phyloP scores from a whole-genome alignment of 1,140 invertebrate species.

The Drosophila serrata region DNA sequence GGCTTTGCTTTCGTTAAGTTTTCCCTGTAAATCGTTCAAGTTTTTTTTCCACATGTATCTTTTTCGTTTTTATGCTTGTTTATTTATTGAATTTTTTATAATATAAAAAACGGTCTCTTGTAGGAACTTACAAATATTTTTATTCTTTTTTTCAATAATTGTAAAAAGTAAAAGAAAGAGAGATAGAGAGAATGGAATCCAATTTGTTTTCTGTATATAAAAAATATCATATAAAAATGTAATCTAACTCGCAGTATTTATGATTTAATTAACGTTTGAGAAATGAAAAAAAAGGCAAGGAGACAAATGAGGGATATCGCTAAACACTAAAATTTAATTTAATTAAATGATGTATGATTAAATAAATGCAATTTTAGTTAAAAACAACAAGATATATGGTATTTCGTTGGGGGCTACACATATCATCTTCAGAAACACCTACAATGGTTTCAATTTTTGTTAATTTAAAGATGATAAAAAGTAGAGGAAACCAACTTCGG shows the following conservation, averaged over 20 bases:
- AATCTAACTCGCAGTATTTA: slow-evolving; percentile 79
- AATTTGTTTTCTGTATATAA: slow-evolving; percentile 49
- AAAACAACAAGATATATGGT: slow-evolving; percentile 45
- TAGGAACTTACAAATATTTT: slow-evolving; percentile 4
- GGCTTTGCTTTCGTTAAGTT: slow-evolving; percentile 63
- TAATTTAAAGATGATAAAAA: too few species aligned
- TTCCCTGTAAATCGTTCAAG: slow-evolving; percentile 46
- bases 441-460: too few species aligned
- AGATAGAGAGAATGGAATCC: not conserved
- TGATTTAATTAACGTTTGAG: slow-evolving; percentile 64
- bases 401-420: not conserved
- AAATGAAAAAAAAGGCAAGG: slow-evolving; percentile 27
- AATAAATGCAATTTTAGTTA: slow-evolving; percentile 84
- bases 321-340: slow-evolving; percentile 64
- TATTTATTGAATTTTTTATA: slow-evolving; percentile 43
- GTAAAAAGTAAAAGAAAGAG: slow-evolving; percentile 16
- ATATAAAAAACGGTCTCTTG: slow-evolving; percentile 15
- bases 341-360: slow-evolving; percentile 77
- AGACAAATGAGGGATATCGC: slow-evolving; percentile 33
- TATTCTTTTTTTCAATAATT: slow-evolving; percentile 24
- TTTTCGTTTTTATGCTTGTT: slow-evolving; percentile 41
- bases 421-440: too few species aligned
- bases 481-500: too few species aligned
- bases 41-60: slow-evolving; percentile 26
- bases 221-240: slow-evolving; percentile 40